Evolutionary conservation across 92 coral and sea anemone species (phyloP), one percentile per base, ranked within the genome.

Genomic region (Zoanthus sansibaricus): DNA sequence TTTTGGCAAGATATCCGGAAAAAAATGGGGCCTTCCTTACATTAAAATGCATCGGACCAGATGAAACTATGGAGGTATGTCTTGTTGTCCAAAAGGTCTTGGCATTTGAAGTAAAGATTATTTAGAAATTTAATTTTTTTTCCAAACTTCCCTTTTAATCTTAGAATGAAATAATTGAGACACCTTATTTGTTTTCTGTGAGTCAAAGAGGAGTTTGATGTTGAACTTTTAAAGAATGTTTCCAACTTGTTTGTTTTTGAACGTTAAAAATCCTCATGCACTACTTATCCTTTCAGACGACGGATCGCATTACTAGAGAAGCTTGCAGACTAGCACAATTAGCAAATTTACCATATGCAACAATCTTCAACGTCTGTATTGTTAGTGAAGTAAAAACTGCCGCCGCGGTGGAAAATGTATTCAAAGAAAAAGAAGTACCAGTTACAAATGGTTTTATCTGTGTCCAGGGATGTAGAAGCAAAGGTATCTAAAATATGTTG

Each of bases 21-120:
- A 18, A 17, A n/a, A 62, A 62, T 17, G 69, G 69, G 9, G 69
- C 69, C 7, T 62, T 62, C 25, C 69, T 62, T 17, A 62, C 69
- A 17, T 7, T 62, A 62, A 62, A 62, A 21, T 62, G 69, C 69
- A 62, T 62, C 5, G 69, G 69, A 20, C 69, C 69, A n/a, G 69
- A 62, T 62, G 69, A 62, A 62, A 62, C 25, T 17, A 62, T 62
- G 69, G 69, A 62, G 69, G 69, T 62, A 62, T 62, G 69, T 37
- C 42, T 37, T 37, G 42, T 37, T 37, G 42, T 37, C 42, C 42
- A 37, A 37, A 9, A 3, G 21, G n/a, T 0, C 2, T 17, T 62
- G 69, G 17, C 21, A 62, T 62, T 17, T 62, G 31, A 62, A 5
- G 17, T 62, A 31, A 20, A 7, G 69, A 62, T 17, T 62, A n/a